Conservation (phyloP, 2,888 invertebrate genomes). For the Drosophila sordidapex region DNA sequence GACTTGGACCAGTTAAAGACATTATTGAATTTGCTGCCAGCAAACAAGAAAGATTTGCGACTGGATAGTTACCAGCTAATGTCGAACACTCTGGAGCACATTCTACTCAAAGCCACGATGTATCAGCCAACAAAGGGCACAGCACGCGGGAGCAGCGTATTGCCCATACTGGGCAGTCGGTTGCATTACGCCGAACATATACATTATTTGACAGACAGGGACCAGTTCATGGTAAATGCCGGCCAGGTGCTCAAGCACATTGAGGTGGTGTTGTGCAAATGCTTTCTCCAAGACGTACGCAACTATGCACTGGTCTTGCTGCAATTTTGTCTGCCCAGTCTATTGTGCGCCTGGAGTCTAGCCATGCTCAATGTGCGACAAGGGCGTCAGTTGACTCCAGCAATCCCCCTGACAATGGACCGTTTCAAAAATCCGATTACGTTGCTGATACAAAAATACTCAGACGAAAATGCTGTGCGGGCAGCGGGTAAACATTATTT, state of each 20-base stretch:
- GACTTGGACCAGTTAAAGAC: constrained; percentile 87
- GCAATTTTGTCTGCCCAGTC: constrained; percentile 35
- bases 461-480: background rate
- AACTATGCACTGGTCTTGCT: constrained; percentile 24
- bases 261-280: constrained; percentile 29
- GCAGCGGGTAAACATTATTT: constrained; percentile 27
- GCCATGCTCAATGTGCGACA: constrained; percentile 1
- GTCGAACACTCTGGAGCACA: constrained; percentile 93
- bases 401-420: background rate
- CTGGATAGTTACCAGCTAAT: constrained; percentile 91
- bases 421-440: background rate
- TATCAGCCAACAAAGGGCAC: background rate
- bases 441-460: constrained; percentile 3
- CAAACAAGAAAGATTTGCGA: constrained; percentile 86
- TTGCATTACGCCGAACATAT: constrained; percentile 17
- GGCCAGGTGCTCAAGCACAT: constrained; percentile 11
- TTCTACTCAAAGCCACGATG: constrained; percentile 86
- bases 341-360: constrained; percentile 30
- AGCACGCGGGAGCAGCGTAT: background rate
- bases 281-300: constrained; percentile 35
- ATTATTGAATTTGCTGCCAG: constrained; percentile 88
- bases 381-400: background rate
- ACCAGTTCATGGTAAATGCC: fast-evolving
- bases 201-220: background rate
- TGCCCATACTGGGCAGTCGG: constrained; percentile 16